A percentile compares a stretch with the other conserved stretches of the same genome.
Evolutionary conservation across 2,888 invertebrate species (phyloP).

Genomic region (Eupithecia dodoneata): DNA sequence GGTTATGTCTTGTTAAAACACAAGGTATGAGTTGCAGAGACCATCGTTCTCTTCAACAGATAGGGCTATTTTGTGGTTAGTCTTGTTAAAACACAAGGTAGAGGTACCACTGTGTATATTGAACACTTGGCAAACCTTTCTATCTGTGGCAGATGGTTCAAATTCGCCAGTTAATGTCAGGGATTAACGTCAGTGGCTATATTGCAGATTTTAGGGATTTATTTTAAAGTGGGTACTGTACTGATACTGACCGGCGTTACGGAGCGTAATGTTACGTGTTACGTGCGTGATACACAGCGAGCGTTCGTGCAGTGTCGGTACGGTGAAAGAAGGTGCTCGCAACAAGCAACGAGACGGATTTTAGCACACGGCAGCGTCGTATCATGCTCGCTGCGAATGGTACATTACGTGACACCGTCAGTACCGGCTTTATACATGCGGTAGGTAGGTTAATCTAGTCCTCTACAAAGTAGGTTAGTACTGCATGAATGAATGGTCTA

Average conservation of each 20-base stretch:
- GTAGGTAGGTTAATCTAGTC: neutral
- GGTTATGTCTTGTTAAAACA: no score
- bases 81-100: neutral
- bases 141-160: neutral
- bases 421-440: neutral
- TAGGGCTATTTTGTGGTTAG: neutral
- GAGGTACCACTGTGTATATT: neutral
- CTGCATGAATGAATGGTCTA: conserved; percentile 1
- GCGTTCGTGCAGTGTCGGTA: no score
- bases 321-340: no score
- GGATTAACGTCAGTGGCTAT: neutral
- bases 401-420: no score
- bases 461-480: conserved; percentile 3
- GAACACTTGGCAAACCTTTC: neutral
- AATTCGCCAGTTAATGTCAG: neutral
- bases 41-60: neutral
- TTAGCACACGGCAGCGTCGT: no score
- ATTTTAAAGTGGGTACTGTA: neutral
- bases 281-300: no score
- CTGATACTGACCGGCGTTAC: no score
- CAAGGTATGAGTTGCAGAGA: neutral
- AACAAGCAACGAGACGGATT: no score
- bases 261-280: no score
- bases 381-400: no score
- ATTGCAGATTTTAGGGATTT: neutral